Evolutionary conservation across 2,888 invertebrate species (phyloP).

Genomic region (Parnassius glacialis): DNA sequence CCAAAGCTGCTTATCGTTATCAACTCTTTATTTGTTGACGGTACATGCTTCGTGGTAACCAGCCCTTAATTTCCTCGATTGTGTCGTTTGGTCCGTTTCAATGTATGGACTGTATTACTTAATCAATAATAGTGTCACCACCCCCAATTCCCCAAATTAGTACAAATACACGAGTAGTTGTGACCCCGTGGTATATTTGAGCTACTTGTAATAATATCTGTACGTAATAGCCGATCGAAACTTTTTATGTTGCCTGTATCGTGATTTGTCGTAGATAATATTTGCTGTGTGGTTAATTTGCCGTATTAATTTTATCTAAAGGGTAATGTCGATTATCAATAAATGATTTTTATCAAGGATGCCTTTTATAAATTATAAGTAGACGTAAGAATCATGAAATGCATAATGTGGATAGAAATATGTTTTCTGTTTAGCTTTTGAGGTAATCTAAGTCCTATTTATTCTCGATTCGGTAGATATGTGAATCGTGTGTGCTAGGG

Average conservation of each 20-base stretch:
- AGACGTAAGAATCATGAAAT: conserved; percentile 61
- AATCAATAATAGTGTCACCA: conserved; percentile 19
- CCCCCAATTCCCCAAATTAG: conserved; percentile 50
- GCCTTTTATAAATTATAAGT: conserved; percentile 77
- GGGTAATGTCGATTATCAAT: conserved; percentile 47
- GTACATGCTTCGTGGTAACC: conserved; percentile 2
- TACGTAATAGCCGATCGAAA: conserved; percentile 57
- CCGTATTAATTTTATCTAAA: conserved; percentile 45
- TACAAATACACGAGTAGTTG: conserved; percentile 66
- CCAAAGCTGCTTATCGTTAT: conserved; percentile 42
- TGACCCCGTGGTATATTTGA: conserved; percentile 50
- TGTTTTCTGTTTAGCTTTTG: conserved; percentile 58
- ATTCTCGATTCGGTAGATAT: conserved; percentile 51
- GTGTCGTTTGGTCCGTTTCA: conserved; percentile 20
- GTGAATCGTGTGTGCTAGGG: conserved; percentile 45
- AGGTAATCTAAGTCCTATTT: conserved; percentile 53
- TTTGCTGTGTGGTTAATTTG: conserved; percentile 63
- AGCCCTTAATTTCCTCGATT: not conserved
- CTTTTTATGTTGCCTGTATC: conserved; percentile 63
- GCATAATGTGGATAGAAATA: conserved; percentile 67
- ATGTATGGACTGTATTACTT: conserved; percentile 14
- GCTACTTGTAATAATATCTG: conserved; percentile 42
- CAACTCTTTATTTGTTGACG: conserved; percentile 14
- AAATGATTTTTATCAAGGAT: conserved; percentile 66
- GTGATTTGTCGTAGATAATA: conserved; percentile 63